Conservation (phyloP, 2,888 invertebrate species). For the Ormyrus rosae region DNA sequence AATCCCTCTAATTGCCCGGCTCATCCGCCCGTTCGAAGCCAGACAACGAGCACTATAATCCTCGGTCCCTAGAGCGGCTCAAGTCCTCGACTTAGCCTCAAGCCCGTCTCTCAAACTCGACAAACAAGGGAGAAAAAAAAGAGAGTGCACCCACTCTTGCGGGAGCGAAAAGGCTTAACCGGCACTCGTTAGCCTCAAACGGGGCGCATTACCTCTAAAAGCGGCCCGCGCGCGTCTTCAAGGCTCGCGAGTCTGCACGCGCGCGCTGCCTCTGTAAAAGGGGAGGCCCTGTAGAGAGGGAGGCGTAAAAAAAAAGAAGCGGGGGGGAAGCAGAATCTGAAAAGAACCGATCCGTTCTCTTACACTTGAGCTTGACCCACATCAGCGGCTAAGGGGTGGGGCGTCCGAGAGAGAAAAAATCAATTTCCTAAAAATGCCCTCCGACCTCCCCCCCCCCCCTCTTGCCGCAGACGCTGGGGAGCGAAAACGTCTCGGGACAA, state of each 20-base stretch:
- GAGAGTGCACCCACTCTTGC: too few relatives aligned
- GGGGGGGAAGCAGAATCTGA: not conserved
- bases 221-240: not conserved
- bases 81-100: too few relatives aligned
- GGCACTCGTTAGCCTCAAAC: not conserved
- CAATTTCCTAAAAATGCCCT: conserved; percentile 57
- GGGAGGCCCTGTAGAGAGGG: not conserved
- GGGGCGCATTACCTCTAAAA: not conserved
- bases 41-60: too few relatives aligned
- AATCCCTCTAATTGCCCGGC: too few relatives aligned
- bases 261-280: not conserved
- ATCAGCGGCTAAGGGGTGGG: conserved; percentile 13
- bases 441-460: not conserved
- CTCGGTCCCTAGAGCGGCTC: too few relatives aligned
- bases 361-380: conserved; percentile 58
- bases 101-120: too few relatives aligned
- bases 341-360: conserved; percentile 27
- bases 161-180: not conserved
- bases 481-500: conserved; percentile 45
- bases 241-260: too few relatives aligned
- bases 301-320: not conserved
- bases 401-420: conserved; percentile 38
- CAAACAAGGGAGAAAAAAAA: too few relatives aligned
- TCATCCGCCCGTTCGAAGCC: too few relatives aligned
- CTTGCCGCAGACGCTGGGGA: too few relatives aligned